A percentile compares a stretch with the other conserved stretches of the same genome.
These are phyloP conservation scores for Vanacampus margaritifer DNA, from an alignment of 2,113 vertebrate genomes.

Conservation along the genomic window DNA sequence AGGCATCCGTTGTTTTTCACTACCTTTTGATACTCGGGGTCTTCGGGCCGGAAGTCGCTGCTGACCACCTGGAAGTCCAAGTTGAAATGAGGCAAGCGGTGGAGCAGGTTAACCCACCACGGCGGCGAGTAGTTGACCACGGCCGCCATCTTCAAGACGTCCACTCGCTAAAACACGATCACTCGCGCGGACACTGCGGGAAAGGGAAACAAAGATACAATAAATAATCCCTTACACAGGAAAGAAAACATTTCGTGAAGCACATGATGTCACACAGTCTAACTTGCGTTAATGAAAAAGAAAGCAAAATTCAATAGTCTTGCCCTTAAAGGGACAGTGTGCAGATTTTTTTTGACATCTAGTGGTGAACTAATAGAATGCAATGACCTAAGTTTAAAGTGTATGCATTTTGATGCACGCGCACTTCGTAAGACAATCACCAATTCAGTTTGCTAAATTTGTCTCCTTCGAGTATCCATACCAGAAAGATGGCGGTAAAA, in stretches of 20 bases:
- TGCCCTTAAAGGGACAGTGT: too few relatives aligned
- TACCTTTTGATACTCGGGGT: constrained; percentile 92
- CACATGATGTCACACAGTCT: too few relatives aligned
- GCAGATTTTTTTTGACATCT: too few relatives aligned
- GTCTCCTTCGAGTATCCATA: too few relatives aligned
- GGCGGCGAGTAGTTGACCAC: constrained; percentile 90
- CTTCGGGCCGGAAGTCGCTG: constrained; percentile 88
- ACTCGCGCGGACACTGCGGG: constrained; percentile 37
- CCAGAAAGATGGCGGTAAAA: too few relatives aligned
- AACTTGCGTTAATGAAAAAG: too few relatives aligned
- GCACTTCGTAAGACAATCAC: too few relatives aligned
- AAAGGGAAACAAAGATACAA: background rate
- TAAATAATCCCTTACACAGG: background rate
- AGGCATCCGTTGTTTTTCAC: background rate
- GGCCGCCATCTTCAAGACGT: constrained; percentile 74
- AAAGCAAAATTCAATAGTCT: too few relatives aligned
- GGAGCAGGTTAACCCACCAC: constrained; percentile 93
- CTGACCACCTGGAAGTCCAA: constrained; percentile 84
- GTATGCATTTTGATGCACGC: too few relatives aligned
- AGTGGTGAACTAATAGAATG: too few relatives aligned
- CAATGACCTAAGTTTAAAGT: too few relatives aligned
- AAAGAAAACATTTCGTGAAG: background rate
- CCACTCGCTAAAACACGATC: constrained; percentile 11
- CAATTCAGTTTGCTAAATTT: too few relatives aligned
- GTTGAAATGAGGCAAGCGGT: constrained; percentile 89